A percentile compares a stretch with the other conserved stretches of the same genome.
Conservation (phyloP, 2,113 vertebrate genomes). For the Rhinogobius similis region DNA sequence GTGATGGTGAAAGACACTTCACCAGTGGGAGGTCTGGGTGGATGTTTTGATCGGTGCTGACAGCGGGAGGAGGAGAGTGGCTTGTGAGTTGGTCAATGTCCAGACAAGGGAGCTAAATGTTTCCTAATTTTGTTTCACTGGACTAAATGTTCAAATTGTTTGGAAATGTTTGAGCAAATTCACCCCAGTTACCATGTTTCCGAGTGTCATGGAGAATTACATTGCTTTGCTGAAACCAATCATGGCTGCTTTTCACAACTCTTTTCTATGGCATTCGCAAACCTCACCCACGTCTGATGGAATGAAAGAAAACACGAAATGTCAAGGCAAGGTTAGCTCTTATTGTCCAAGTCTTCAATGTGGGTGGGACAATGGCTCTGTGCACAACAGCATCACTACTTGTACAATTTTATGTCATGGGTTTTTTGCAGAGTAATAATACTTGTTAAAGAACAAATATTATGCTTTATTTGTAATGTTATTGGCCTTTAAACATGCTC, state of each 20-base stretch:
- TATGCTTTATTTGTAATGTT: no score
- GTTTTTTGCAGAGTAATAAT: no score
- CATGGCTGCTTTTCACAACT: neutral
- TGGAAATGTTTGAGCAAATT: neutral
- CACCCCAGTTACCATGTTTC: neutral
- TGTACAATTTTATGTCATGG: no score
- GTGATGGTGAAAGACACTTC: neutral
- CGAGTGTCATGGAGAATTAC: neutral
- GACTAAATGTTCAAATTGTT: conserved; percentile 1
- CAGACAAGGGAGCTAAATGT: conserved; percentile 1
- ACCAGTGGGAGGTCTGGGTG: neutral
- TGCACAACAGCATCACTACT: no score
- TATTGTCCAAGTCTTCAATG: neutral
- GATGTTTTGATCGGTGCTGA: neutral
- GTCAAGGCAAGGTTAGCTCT: neutral
- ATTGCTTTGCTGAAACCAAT: neutral
- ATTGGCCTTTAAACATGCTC: no score
- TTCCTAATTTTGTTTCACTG: conserved; percentile 23
- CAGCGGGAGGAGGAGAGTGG: neutral
- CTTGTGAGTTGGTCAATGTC: neutral
- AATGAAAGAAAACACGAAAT: neutral
- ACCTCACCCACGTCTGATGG: neutral
- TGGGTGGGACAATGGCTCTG: no score
- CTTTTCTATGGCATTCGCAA: neutral
- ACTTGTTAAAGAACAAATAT: no score